phyloP scores from a whole-genome alignment of 2,888 invertebrate genomes.

The Seira musarum region DNA sequence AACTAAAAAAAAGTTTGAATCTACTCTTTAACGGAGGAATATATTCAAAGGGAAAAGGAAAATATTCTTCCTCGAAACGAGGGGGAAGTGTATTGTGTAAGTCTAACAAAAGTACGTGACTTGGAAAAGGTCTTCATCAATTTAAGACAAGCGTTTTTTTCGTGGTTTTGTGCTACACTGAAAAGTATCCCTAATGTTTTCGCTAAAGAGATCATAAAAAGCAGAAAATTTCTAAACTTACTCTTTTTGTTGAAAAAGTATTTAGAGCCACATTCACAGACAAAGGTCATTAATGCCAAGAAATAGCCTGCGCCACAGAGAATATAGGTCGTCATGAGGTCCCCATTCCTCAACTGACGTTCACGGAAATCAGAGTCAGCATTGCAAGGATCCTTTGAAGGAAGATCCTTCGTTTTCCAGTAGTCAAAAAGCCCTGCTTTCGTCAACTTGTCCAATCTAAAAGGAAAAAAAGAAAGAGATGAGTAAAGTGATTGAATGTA shows the following conservation, averaged over 20 bases:
- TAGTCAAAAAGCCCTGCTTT: constrained; percentile 85
- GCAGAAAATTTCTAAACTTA: constrained; percentile 43
- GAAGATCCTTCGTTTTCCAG: constrained; percentile 78
- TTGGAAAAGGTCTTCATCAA: neutral
- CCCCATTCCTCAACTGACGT: constrained; percentile 82
- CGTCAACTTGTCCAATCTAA: constrained; percentile 74
- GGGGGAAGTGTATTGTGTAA: neutral
- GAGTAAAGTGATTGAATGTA: neutral
- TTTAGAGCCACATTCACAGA: constrained; percentile 76
- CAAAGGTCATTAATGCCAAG: constrained; percentile 79
- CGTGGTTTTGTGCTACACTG: neutral
- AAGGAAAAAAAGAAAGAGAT: constrained; percentile 6
- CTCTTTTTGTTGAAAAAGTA: constrained; percentile 64
- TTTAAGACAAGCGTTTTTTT: neutral
- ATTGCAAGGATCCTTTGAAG: constrained; percentile 85
- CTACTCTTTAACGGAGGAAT: constrained; percentile 5
- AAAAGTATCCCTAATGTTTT: neutral
- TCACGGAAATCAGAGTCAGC: constrained; percentile 86
- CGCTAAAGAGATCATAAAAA: neutral
- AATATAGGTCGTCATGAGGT: constrained; percentile 85
- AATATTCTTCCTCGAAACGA: neutral
- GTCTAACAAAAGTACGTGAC: constrained; percentile 10
- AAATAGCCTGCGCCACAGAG: constrained; percentile 82
- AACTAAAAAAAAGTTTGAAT: constrained; percentile 8
- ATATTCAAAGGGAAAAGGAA: neutral